Evolutionary conservation across 1,140 invertebrate genomes (phyloP).

Genomic region (Sitophilus oryzae): DNA sequence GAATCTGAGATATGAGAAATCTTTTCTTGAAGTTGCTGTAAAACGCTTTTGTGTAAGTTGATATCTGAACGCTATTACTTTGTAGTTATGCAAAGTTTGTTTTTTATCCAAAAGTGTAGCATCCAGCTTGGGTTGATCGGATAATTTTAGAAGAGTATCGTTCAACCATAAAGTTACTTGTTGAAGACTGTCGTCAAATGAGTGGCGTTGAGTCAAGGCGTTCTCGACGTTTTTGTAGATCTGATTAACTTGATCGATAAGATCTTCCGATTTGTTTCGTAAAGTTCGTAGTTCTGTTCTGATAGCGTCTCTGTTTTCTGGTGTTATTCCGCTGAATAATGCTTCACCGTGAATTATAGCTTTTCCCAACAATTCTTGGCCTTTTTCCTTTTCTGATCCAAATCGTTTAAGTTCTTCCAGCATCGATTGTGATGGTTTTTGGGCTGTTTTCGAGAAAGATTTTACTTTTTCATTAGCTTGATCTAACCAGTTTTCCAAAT

Average conservation of each 20-base stretch:
- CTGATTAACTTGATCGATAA: constrained; percentile 76
- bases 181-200: constrained; percentile 82
- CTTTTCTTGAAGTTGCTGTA: constrained; percentile 73
- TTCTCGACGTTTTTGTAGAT: constrained; percentile 82
- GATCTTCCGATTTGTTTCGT: constrained; percentile 74
- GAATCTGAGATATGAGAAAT: constrained; percentile 66
- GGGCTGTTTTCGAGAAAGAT: constrained; percentile 59
- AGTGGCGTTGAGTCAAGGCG: constrained; percentile 78
- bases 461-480: constrained; percentile 67
- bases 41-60: constrained; percentile 68
- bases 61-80: constrained; percentile 76
- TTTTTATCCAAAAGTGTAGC: constrained; percentile 80
- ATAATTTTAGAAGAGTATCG: constrained; percentile 64
- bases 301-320: constrained; percentile 78
- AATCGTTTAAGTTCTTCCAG: constrained; percentile 70
- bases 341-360: constrained; percentile 81
- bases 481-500: constrained; percentile 73
- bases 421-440: constrained; percentile 62
- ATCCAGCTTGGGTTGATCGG: constrained; percentile 60
- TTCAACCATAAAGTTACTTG: constrained; percentile 77
- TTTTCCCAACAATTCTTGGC: constrained; percentile 69
- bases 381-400: constrained; percentile 68
- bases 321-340: constrained; percentile 78
- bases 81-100: constrained; percentile 68
- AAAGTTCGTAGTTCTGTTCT: constrained; percentile 74